Percentiles rank a stretch among this genome's conserved stretches.
Evolutionary conservation across 2,888 invertebrate species (phyloP).

Genomic region (Chelonus formosanus): DNA sequence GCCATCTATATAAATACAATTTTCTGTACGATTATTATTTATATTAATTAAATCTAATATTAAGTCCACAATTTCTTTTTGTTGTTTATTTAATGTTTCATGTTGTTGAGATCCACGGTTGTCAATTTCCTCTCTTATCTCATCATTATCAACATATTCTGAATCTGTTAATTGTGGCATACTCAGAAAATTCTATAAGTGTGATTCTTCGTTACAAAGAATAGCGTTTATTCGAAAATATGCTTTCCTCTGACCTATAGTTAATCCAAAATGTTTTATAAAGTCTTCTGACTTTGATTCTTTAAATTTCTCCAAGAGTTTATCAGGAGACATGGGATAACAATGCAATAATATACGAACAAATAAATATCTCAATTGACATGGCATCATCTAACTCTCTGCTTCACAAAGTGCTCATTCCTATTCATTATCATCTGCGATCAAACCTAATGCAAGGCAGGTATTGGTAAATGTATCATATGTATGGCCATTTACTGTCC

Average conservation of each 20-base stretch:
- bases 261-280: slow-evolving; percentile 3
- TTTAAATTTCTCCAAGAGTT: slow-evolving; percentile 46
- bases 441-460: slow-evolving; percentile 45
- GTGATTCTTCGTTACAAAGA: slow-evolving; percentile 7
- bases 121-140: slow-evolving; percentile 16
- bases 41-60: slow-evolving; percentile 38
- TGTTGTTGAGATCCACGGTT: background rate
- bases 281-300: slow-evolving; percentile 42
- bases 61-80: slow-evolving; percentile 51
- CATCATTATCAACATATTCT: slow-evolving; percentile 3
- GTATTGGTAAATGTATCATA: slow-evolving; percentile 42
- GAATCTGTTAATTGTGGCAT: slow-evolving; percentile 19
- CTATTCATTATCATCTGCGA: slow-evolving; percentile 45
- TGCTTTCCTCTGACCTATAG: slow-evolving; percentile 4
- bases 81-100: slow-evolving; percentile 29
- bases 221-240: slow-evolving; percentile 15
- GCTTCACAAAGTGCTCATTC: slow-evolving; percentile 29
- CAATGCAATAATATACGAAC: slow-evolving; percentile 45
- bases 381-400: slow-evolving; percentile 46
- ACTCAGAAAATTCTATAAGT: slow-evolving; percentile 6
- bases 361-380: slow-evolving; percentile 50
- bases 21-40: background rate
- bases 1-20: slow-evolving; percentile 8
- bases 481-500: slow-evolving; percentile 6
- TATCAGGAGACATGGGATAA: slow-evolving; percentile 40